Conservation (phyloP, 2,888 invertebrate genomes). For the Boloria euphrosyne region DNA sequence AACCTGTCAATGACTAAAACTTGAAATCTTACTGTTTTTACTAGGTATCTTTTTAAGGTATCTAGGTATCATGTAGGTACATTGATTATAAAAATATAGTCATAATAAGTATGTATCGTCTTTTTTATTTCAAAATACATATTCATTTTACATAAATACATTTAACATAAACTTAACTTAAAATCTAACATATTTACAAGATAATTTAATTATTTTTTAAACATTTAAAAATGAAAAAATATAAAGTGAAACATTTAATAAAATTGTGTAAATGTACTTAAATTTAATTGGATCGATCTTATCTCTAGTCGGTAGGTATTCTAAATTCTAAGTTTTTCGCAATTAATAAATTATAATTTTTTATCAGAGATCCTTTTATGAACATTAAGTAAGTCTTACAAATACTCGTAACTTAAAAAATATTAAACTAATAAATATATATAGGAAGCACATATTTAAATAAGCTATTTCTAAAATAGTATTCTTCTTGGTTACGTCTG, state of each 20-base stretch:
- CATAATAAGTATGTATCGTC: neutral
- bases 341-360: neutral
- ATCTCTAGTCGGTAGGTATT: constrained; percentile 37
- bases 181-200: constrained; percentile 13
- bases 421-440: constrained; percentile 8
- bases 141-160: constrained; percentile 9
- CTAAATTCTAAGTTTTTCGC: neutral
- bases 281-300: constrained; percentile 18
- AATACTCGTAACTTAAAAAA: neutral
- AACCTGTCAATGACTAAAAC: too few relatives aligned
- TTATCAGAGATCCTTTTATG: constrained; percentile 14
- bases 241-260: neutral
- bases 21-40: too few relatives aligned
- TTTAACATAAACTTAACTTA: neutral
- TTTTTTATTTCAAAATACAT: constrained; percentile 16
- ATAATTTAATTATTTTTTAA: too few relatives aligned
- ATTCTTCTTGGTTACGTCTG: neutral
- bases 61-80: too few relatives aligned
- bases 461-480: neutral
- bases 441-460: constrained; percentile 2
- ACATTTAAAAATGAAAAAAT: too few relatives aligned
- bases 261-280: neutral
- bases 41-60: too few relatives aligned
- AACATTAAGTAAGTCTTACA: neutral
- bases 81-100: too few relatives aligned